Evolutionary conservation across 2,113 vertebrate species (phyloP), one percentile per base, ranked within the genome.

Genomic region (Cyprinodon variegatus): DNA sequence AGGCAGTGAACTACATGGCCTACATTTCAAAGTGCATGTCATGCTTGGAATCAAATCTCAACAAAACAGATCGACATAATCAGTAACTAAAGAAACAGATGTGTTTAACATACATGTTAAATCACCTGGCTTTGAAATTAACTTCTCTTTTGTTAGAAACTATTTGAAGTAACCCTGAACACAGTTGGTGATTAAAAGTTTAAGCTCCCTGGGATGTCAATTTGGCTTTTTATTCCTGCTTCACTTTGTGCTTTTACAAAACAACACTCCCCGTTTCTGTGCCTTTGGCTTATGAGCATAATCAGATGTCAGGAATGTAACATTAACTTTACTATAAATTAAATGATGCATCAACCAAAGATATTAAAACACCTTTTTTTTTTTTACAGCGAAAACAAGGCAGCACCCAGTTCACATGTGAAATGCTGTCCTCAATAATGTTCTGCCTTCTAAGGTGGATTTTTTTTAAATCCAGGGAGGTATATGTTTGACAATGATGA

Each of bases 401-500:
- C 77, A 63, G 80, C 83, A 84, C 78, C 87, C 83, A 83, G 79
- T 85, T 89, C 63, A 86, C 81, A 68, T 83, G 41, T 76, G 70
- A 83, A 80, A 84, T 83, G 75, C 74, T 60, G 61, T 20, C 40
- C 9, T 20, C 37, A 74, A 89, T 88, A 89, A 87, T 60, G 78
- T 78, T 37, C 72, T 5, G n/a, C 83, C 45, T 11, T 38, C 61
- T 41, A 83, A 86, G 40, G 68, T 67, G 76, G 78, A 74, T 89
- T 84, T 85, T 89, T 81, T 88, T 83, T 82, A 81, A 92, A 92
- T 78, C 87, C 78, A 89, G 83, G 87, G 94, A 95, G 92, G 93
- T 95, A 94, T 93, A 88, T 84, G 76, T 81, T 82, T 89, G 71
- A 78, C 84, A 75, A 86, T 90, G 74, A 88, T 78, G 74, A 89